Evolutionary conservation across 30 jellyfish, hydroid and myxozoan species (phyloP).

Genomic region (Hydractinia echinata): DNA sequence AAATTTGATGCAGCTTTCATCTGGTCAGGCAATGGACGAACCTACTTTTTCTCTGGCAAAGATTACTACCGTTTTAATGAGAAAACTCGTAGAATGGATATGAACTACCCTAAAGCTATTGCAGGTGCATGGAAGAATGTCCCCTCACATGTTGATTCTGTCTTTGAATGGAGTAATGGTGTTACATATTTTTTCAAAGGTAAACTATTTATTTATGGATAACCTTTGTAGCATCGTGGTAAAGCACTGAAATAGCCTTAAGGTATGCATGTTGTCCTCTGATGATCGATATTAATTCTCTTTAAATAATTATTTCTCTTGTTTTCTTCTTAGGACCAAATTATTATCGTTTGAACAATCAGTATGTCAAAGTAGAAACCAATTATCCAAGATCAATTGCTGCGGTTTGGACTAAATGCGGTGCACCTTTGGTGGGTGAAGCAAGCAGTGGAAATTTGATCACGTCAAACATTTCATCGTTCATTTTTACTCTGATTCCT

Average conservation of each 20-base stretch:
- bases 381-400: neutral
- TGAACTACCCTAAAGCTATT: conserved; percentile 55
- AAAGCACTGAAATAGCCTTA: neutral
- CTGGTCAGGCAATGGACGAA: conserved; percentile 64
- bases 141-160: conserved; percentile 74
- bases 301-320: neutral
- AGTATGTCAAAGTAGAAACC: neutral
- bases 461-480: too few relatives aligned
- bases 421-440: neutral
- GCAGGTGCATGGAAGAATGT: conserved; percentile 64
- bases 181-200: conserved; percentile 87
- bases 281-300: neutral
- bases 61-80: conserved; percentile 40
- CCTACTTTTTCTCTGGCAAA: conserved; percentile 60
- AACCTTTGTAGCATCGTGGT: too few relatives aligned
- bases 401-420: neutral
- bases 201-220: neutral
- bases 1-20: conserved; percentile 77
- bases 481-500: too few relatives aligned
- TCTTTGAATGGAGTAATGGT: conserved; percentile 76
- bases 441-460: too few relatives aligned
- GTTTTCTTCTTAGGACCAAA: neutral
- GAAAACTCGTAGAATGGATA: conserved; percentile 37
- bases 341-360: conserved; percentile 1
- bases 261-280: neutral